Base-by-base conservation (phyloP, 2,888 invertebrate species). In the Caenorhabditis angaria region DNA sequence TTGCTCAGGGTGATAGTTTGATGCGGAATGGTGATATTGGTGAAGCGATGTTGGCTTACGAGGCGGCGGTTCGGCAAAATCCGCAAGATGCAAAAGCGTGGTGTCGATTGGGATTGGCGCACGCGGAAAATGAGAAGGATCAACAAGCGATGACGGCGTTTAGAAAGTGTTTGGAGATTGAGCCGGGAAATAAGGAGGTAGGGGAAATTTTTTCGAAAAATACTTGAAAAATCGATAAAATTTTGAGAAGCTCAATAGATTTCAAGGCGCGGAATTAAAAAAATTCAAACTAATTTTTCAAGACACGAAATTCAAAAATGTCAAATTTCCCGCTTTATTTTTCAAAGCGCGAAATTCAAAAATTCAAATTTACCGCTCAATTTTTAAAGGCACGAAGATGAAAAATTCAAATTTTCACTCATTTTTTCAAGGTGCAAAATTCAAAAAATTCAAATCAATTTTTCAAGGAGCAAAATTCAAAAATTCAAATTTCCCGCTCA, bases 41-140 rank as follows among this genome's bases (percentile, higher is more conserved):
- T 32, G 94, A 94, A 81, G 97, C 99, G 20, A 95, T 96, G 0
- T 89, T 97, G 28, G 93, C 95, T 86, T 97, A 99, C 89, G 99
- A 99, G 89, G 94, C 94, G 60, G 96, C 97, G 12, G 94, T 92
- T 2, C 82, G 79, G 69, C 73, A 80, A 35, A 80, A 86, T 73
- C 83, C 84, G 0, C 66, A 73, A 10, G 82, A 87, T 69, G 82
- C 85, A 5, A 58, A 76, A 73, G 87, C 93, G 0, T 96, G 96
- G 96, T 91, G 93, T 74, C 89, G 93, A 41, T 89, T 96, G 56
- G 87, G 87, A n/a, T 63, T 93, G 61, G 93, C 95, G 32, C 96
- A 97, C 88, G 95, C 97, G 48, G 95, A 97, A 90, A 99, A 99
- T 90, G 99, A 99, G 90, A 95, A 92, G 89, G 97, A 99, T 89